Evolutionary conservation across 2,888 invertebrate species (phyloP), one percentile per base, ranked within the genome.

Genomic region (Himalopsyche anomala): DNA sequence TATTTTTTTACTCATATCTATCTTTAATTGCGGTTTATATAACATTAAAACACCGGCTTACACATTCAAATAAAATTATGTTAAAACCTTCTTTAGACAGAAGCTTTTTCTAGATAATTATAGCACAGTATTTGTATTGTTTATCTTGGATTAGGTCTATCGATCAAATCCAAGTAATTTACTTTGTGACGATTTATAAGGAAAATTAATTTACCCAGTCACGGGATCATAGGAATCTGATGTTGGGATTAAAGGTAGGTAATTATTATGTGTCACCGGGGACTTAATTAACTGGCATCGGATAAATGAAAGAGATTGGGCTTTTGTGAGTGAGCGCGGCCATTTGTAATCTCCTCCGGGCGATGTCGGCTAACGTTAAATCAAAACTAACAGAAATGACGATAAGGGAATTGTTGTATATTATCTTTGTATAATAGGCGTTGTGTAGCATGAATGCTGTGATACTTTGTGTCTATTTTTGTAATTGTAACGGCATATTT

Each of bases 221-320:
- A 74, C 74, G 62, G 83, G 51, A 84, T 84, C 84, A 84, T 84
- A 84, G 80, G 84, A 84, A 84, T 84, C 84, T 84, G 84, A 84
- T 79, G 84, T 80, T n/a, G 51, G 84, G 84, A 84, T 84, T 84
- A 80, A 84, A 80, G 84, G 51, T 42, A 36, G 79, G 84, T 51
- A 84, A 84, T 84, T 84, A 84, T 84, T 80, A 84, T 51, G 45
- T 84, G 84, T 84, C 84, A 54, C 84, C 55, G 54, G 84, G 84
- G 84, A 84, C 84, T 84, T 84, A 84, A 84, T 84, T 84, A 84
- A 80, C 40, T 51, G 84, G 42, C 84, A 51, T 40, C 62, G 62
- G 83, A 74, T 74, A 74, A 74, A 74, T 74, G 74, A 74, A 74
- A 74, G 74, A 80, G 83, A 83, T 56, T 69, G 69, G 83, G 69